Evolutionary conservation across 2,797 vertebrate species (phyloP).

Genomic region (Gallinago stenura): DNA sequence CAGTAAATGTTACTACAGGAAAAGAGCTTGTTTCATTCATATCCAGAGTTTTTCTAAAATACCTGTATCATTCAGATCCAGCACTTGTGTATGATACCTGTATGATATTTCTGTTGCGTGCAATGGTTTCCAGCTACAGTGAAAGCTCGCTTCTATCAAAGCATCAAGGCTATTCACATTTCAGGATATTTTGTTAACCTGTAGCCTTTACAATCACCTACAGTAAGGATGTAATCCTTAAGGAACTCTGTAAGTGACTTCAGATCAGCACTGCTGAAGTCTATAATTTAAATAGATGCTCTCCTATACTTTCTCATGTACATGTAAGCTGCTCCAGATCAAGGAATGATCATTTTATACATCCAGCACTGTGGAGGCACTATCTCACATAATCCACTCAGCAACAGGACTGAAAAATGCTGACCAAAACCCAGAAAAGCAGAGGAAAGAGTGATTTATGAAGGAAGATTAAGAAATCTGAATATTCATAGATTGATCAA

Average conservation of each 20-base stretch:
- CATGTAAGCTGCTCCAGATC: not conserved
- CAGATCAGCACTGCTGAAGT: not conserved
- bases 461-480: not conserved
- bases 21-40: not conserved
- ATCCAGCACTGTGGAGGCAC: not conserved
- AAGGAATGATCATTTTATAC: not conserved
- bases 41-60: not conserved
- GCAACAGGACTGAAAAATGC: not conserved
- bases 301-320: not conserved
- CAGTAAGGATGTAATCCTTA: not conserved
- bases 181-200: not conserved
- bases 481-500: not conserved
- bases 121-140: not conserved
- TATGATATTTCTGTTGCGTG: not conserved
- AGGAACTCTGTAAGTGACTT: no score
- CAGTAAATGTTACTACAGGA: not conserved
- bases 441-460: not conserved
- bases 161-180: not conserved
- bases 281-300: not conserved
- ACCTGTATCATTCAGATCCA: not conserved
- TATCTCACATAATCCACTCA: not conserved
- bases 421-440: not conserved
- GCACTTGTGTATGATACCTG: not conserved
- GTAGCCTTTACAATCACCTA: not conserved
- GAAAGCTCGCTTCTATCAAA: not conserved